A percentile compares a stretch with the other conserved stretches of the same genome.
These are phyloP conservation scores for Hyposoter didymator DNA, from an alignment of 2,888 invertebrate species.

Conservation along the genomic window DNA sequence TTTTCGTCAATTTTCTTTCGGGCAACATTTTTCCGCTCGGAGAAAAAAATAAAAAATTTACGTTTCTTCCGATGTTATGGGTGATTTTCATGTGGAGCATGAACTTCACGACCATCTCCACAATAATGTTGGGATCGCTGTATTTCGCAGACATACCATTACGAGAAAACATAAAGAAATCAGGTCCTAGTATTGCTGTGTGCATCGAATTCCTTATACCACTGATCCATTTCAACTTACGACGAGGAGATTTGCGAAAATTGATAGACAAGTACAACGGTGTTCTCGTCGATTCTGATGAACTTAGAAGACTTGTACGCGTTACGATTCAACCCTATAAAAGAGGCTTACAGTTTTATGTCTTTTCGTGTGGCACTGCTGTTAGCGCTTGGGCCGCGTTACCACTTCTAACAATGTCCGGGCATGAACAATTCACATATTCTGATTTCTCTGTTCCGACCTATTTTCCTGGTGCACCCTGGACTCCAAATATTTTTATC, in stretches of 20 bases:
- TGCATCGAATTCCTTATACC: slow-evolving; percentile 63
- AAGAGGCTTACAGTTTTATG: slow-evolving; percentile 68
- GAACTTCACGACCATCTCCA: slow-evolving; percentile 19
- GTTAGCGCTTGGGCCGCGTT: slow-evolving; percentile 64
- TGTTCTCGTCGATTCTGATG: slow-evolving; percentile 58
- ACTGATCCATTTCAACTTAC: slow-evolving; percentile 63
- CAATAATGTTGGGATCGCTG: slow-evolving; percentile 42
- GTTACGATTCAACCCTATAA: slow-evolving; percentile 64
- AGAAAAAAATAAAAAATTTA: not conserved
- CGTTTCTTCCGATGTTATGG: slow-evolving; percentile 49
- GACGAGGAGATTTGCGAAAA: slow-evolving; percentile 50
- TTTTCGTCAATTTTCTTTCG: slow-evolving; percentile 66
- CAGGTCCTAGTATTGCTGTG: slow-evolving; percentile 43
- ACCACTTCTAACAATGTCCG: slow-evolving; percentile 58
- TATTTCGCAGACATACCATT: not conserved
- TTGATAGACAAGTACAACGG: slow-evolving; percentile 70
- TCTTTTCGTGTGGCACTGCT: slow-evolving; percentile 33
- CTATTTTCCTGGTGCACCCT: slow-evolving; percentile 67
- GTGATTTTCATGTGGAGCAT: slow-evolving; percentile 61
- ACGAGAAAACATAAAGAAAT: slow-evolving; percentile 6
- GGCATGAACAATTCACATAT: slow-evolving; percentile 65
- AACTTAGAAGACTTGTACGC: slow-evolving; percentile 41
- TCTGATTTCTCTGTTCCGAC: slow-evolving; percentile 69
- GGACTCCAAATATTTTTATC: slow-evolving; percentile 61
- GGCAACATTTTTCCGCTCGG: slow-evolving; percentile 71